These are phyloP conservation scores for Papilio glaucus DNA, from an alignment of 1,140 invertebrate species.

Conservation along the genomic window DNA sequence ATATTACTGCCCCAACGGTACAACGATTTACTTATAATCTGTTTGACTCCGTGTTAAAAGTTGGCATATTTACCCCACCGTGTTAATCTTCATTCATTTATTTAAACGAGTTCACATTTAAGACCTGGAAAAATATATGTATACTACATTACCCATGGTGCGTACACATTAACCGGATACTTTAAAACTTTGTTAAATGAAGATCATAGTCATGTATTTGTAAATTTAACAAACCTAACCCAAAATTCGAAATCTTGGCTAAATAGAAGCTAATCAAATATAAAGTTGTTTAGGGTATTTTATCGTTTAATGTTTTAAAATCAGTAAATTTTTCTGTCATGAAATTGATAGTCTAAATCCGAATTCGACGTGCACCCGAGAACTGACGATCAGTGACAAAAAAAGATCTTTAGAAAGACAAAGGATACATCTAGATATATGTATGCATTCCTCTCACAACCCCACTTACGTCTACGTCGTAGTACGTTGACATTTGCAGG, in stretches of 20 bases:
- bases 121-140: not conserved
- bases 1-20: slow-evolving; percentile 10
- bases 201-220: no score
- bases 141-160: not conserved
- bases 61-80: not conserved
- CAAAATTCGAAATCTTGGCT: no score
- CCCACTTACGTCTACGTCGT: not conserved
- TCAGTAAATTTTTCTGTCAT: no score
- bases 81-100: not conserved
- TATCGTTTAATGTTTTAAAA: no score
- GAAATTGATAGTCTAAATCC: no score
- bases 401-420: slow-evolving; percentile 2
- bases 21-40: slow-evolving; percentile 25
- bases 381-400: not conserved
- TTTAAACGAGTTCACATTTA: not conserved
- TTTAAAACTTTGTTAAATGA: not conserved
- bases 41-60: not conserved
- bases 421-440: not conserved
- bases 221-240: no score
- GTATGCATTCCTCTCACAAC: not conserved
- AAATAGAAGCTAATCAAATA: no score
- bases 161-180: not conserved
- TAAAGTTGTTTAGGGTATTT: no score
- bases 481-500: not conserved
- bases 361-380: not conserved